phyloP scores from a whole-genome alignment of 2,888 invertebrate genomes.

The Acleris holmiana region DNA sequence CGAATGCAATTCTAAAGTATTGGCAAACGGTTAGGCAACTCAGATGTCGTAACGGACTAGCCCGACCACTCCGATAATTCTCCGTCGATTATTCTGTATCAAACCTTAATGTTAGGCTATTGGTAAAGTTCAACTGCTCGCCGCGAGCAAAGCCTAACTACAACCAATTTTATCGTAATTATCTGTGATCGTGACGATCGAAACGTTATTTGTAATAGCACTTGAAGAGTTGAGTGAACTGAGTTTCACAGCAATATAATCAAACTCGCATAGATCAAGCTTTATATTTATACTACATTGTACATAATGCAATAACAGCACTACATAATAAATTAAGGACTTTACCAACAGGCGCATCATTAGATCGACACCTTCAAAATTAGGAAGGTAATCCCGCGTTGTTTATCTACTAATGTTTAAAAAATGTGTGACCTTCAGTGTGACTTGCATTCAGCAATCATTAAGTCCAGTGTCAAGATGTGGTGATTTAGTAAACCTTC shows the following conservation, averaged over 20 bases:
- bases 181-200: conserved; percentile 12
- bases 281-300: no score
- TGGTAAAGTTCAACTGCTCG: conserved; percentile 2
- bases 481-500: conserved; percentile 16
- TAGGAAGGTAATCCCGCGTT: no score
- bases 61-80: conserved; percentile 1
- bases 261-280: no score
- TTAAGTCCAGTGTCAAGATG: conserved; percentile 30
- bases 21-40: conserved; percentile 57
- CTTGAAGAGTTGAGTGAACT: not conserved
- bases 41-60: conserved; percentile 25
- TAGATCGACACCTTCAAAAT: no score
- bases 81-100: not conserved
- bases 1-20: conserved; percentile 60
- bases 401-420: no score
- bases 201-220: not conserved
- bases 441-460: conserved; percentile 9
- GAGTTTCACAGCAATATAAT: no score
- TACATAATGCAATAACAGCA: no score
- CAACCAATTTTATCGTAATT: conserved; percentile 13
- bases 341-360: no score
- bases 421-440: no score
- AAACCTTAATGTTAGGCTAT: conserved; percentile 1
- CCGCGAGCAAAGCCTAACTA: conserved; percentile 2
- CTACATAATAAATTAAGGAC: no score